phyloP scores from a whole-genome alignment of 2,797 vertebrate species.

The Dryobates pubescens region DNA sequence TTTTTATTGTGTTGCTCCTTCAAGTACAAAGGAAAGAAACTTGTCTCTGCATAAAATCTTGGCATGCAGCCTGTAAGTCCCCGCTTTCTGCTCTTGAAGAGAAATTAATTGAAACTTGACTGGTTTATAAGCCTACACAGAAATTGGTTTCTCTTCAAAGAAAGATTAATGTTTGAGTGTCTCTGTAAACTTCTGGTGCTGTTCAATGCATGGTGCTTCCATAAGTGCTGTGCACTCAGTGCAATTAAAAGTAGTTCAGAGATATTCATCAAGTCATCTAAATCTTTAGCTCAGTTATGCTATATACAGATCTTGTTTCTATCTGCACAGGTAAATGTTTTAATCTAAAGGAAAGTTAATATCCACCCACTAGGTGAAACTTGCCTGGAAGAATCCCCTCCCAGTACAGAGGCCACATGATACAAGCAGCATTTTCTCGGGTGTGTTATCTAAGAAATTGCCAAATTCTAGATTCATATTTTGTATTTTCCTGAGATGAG shows the following conservation, averaged over 20 bases:
- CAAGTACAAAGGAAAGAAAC: neutral
- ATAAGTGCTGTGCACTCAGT: neutral
- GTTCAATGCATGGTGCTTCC: neutral
- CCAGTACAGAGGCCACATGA: neutral
- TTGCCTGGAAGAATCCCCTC: neutral
- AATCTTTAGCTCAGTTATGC: neutral
- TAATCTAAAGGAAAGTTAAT: neutral
- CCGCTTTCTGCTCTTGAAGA: neutral
- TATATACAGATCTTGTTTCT: neutral
- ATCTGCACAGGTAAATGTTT: neutral
- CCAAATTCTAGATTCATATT: neutral
- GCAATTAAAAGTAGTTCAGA: neutral
- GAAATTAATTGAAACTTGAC: neutral
- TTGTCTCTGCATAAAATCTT: neutral
- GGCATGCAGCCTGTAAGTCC: neutral
- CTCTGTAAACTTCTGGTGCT: neutral
- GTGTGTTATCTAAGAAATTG: neutral
- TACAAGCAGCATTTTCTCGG: neutral
- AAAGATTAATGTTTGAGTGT: neutral
- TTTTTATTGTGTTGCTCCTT: neutral
- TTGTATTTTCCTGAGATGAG: neutral
- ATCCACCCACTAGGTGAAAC: neutral
- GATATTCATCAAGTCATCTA: neutral
- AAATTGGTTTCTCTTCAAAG: neutral
- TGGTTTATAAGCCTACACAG: neutral